These are phyloP conservation scores for Colletes latitarsis DNA, from an alignment of 1,140 invertebrate genomes.

Conservation along the genomic window DNA sequence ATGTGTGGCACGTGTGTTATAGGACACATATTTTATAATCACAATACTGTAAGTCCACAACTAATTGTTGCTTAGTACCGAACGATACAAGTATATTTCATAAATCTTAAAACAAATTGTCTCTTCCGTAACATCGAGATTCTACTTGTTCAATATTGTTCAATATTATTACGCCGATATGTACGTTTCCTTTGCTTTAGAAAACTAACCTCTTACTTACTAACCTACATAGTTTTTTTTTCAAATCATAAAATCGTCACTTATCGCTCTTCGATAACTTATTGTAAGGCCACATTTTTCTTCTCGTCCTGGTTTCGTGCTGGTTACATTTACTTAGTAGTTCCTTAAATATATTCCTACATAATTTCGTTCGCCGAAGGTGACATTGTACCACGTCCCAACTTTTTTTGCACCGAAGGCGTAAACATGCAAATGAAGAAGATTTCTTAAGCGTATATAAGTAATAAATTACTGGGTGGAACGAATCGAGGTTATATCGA, in stretches of 20 bases:
- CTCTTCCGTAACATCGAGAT: conserved; percentile 2
- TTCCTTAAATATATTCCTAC: conserved; percentile 1
- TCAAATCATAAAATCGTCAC: not conserved
- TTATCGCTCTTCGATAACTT: not conserved
- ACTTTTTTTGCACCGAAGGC: conserved; percentile 6
- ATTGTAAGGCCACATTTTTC: not conserved
- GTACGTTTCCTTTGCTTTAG: not conserved
- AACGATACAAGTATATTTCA: not conserved
- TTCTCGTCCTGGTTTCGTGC: not conserved
- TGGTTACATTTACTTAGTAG: not conserved
- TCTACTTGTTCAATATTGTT: not conserved
- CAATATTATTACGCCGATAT: not conserved
- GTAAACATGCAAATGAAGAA: conserved; percentile 6
- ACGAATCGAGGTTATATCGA: not conserved
- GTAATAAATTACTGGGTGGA: not conserved
- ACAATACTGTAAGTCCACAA: conserved; percentile 57
- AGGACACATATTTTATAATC: conserved; percentile 49
- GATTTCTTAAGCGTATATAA: not conserved
- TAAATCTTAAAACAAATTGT: conserved; percentile 4
- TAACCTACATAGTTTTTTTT: conserved; percentile 24
- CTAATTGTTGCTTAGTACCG: conserved; percentile 25
- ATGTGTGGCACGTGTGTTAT: conserved; percentile 71
- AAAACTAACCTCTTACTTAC: conserved; percentile 16
- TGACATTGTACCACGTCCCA: conserved; percentile 17
- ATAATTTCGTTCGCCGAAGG: conserved; percentile 27